A percentile compares a stretch with the other conserved stretches of the same genome.
Evolutionary conservation across 2,888 invertebrate genomes (phyloP).

Genomic region (Napeogenes inachia): DNA sequence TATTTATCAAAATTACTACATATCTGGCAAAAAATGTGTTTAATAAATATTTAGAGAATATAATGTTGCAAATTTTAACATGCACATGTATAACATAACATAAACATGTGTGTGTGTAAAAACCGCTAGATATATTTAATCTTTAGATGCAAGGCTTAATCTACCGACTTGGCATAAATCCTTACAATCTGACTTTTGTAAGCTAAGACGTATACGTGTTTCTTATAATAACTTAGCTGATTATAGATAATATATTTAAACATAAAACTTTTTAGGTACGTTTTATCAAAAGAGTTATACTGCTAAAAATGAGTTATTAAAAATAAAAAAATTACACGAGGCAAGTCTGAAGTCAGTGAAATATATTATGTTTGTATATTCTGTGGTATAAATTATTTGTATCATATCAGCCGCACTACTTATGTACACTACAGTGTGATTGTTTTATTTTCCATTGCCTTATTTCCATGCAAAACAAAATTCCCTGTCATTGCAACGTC

Average conservation of each 20-base stretch:
- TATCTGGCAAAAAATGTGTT: too few relatives aligned
- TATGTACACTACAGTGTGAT: slow-evolving; percentile 1
- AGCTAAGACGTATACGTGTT: slow-evolving; percentile 38
- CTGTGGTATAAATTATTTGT: neutral
- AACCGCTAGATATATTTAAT: slow-evolving; percentile 27
- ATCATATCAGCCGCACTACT: neutral
- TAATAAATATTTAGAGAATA: too few relatives aligned
- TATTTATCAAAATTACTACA: too few relatives aligned
- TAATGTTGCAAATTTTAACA: too few relatives aligned
- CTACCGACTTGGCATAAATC: slow-evolving; percentile 30
- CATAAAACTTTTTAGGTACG: neutral
- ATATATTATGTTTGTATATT: neutral
- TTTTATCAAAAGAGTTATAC: too few relatives aligned
- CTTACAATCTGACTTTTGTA: slow-evolving; percentile 31
- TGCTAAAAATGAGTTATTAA: too few relatives aligned
- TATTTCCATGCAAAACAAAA: slow-evolving; percentile 46
- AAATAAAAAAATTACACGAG: too few relatives aligned
- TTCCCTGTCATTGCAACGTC: slow-evolving; percentile 52
- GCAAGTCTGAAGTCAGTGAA: too few relatives aligned
- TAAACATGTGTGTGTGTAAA: slow-evolving; percentile 7
- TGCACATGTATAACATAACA: too few relatives aligned
- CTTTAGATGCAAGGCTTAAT: slow-evolving; percentile 27
- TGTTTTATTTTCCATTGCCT: slow-evolving; percentile 34
- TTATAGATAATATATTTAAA: neutral
- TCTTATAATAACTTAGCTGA: slow-evolving; percentile 32